Percentiles rank a stretch among this genome's conserved stretches.
phyloP scores from a whole-genome alignment of 1,140 invertebrate genomes.

The Amyelois transitella region DNA sequence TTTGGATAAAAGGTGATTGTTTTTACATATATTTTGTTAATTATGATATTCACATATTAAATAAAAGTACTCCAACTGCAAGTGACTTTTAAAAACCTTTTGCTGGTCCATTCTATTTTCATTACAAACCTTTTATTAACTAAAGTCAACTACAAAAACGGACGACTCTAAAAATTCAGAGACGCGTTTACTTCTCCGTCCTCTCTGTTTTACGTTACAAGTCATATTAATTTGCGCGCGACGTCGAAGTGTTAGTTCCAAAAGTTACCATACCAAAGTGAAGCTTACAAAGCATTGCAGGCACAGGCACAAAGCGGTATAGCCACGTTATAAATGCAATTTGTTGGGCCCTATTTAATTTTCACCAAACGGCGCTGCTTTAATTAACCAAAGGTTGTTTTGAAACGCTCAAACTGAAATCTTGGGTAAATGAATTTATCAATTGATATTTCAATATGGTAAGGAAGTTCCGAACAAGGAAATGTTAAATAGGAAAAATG shows the following conservation, averaged over 20 bases:
- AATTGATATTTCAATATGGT: background rate
- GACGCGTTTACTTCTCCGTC: background rate
- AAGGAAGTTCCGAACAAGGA: background rate
- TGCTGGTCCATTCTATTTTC: no score
- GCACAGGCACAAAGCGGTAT: slow-evolving; percentile 30
- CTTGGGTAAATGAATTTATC: background rate
- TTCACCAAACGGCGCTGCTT: slow-evolving; percentile 43
- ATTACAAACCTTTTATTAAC: no score
- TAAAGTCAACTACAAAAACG: no score
- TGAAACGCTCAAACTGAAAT: slow-evolving; percentile 2
- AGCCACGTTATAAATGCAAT: slow-evolving; percentile 38
- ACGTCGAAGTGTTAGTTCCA: slow-evolving; percentile 3
- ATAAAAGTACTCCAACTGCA: no score
- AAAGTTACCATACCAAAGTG: slow-evolving; percentile 18
- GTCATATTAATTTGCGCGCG: slow-evolving; percentile 6
- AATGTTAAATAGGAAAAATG: no score
- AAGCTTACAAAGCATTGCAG: slow-evolving; percentile 36
- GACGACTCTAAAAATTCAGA: no score
- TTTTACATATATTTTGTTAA: no score
- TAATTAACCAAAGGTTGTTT: slow-evolving; percentile 42
- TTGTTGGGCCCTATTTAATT: slow-evolving; percentile 56
- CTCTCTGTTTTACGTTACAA: background rate
- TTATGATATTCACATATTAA: no score
- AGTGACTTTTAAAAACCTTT: no score
- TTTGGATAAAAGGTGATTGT: no score